Conservation (phyloP, 2,113 vertebrate genomes). For the Callipepla californica region DNA sequence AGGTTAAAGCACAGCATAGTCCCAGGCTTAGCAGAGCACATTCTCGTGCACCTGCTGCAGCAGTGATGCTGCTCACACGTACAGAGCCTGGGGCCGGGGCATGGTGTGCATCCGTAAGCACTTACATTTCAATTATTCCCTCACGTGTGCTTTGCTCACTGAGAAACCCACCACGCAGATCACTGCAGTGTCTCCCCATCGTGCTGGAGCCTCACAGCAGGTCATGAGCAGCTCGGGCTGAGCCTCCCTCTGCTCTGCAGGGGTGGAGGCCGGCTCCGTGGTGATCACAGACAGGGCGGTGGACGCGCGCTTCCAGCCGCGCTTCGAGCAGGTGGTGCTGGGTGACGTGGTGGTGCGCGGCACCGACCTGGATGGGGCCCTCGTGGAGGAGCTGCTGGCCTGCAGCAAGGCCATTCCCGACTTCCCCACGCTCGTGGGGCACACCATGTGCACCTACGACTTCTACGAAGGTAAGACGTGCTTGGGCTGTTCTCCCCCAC, state of each 20-base stretch:
- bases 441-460: conserved; percentile 89
- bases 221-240: not conserved
- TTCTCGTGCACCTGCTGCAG: not conserved
- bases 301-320: conserved; percentile 84
- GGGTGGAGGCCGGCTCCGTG: conserved; percentile 83
- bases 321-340: conserved; percentile 87
- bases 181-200: fast-evolving
- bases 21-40: not conserved
- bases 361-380: conserved; percentile 85
- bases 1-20: not conserved
- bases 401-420: conserved; percentile 80
- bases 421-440: conserved; percentile 81
- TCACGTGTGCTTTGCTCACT: not conserved
- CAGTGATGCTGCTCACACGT: not conserved
- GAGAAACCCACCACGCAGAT: not conserved
- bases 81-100: not conserved
- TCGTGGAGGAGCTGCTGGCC: conserved; percentile 80
- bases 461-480: conserved; percentile 86
- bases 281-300: conserved; percentile 85
- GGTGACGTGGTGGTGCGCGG: conserved; percentile 83
- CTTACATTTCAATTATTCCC: not conserved
- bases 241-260: conserved; percentile 45
- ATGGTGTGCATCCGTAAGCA: not conserved
- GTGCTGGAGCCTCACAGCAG: not conserved
- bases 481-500: not conserved